Evolutionary conservation across 2,113 vertebrate genomes (phyloP), one percentile per base, ranked within the genome.

Genomic region (Esox niger): DNA sequence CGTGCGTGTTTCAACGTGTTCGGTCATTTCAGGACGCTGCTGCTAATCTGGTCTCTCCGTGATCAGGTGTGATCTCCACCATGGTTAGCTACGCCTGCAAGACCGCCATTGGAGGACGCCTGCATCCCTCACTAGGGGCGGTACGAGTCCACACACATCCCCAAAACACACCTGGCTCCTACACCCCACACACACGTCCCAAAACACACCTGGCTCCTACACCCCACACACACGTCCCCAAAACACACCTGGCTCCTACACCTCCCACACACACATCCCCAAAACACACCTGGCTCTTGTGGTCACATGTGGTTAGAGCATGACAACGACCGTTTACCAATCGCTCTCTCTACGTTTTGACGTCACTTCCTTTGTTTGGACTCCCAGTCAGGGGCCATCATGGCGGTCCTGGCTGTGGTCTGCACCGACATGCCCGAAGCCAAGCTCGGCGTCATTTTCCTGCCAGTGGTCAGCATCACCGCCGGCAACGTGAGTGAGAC

Each of bases 111-210:
- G 92, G 96, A 66, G 92, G 96, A 66, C 93, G 91, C 62, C 89
- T 97, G 57, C 91, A 94, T 80, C 95, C 96, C 27, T 98, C 96
- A 9, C 91, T 98, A 69, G 97, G 97, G 83, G 97, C 97, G 70
- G 97, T 98, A 87, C 93, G 95, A 89, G 72, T 76, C 26, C 56
- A n/a, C 52, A 55, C 52, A 55, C 52, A 17, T 43, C n/a, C n/a
- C n/a, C n/a, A n/a, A n/a, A n/a, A n/a, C n/a, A n/a, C n/a, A n/a
- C n/a, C n/a, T n/a, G n/a, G n/a, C n/a, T n/a, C n/a, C n/a, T n/a
- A n/a, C n/a, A n/a, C n/a, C n/a, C n/a, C n/a, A n/a, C n/a, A n/a
- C n/a, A n/a, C n/a, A n/a, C n/a, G n/a, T n/a, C n/a, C n/a, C n/a
- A n/a, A n/a, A n/a, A n/a, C n/a, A n/a, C n/a, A n/a, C n/a, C n/a